Percentiles rank a stretch among this genome's conserved stretches.
Evolutionary conservation across 2,888 invertebrate species (phyloP).

Genomic region (Eilema depressum): DNA sequence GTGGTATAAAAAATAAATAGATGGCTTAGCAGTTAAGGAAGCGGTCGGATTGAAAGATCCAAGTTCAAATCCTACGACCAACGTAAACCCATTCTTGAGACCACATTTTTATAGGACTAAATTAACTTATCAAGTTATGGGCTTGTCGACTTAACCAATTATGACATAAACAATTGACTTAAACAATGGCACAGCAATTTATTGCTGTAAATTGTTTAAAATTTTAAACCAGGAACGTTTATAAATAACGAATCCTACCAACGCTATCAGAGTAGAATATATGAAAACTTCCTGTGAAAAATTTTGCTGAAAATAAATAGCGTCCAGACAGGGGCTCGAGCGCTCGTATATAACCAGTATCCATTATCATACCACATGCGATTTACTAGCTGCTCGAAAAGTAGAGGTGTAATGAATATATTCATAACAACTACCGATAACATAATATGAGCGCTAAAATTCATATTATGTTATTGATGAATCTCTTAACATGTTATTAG

Average conservation of each 20-base stretch:
- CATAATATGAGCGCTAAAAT: no score
- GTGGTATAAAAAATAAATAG: no score
- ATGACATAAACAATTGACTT: background rate
- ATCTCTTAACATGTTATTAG: no score
- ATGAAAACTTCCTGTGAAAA: slow-evolving; percentile 46
- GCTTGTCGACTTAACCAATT: background rate
- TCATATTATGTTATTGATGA: no score
- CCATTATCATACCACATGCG: slow-evolving; percentile 25
- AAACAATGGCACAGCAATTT: background rate
- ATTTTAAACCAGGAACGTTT: slow-evolving; percentile 2
- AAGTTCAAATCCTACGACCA: no score
- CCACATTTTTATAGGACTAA: no score
- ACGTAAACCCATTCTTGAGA: no score
- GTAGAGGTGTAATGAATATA: no score
- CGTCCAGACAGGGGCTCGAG: slow-evolving; percentile 40
- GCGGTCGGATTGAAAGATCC: no score
- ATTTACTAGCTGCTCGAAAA: slow-evolving; percentile 33
- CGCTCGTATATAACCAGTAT: slow-evolving; percentile 15
- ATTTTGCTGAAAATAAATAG: slow-evolving; percentile 54
- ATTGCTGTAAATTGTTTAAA: background rate
- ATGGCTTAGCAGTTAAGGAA: no score
- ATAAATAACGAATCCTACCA: slow-evolving; percentile 13
- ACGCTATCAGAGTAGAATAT: slow-evolving; percentile 35
- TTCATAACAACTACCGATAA: no score
- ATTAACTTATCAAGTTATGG: no score